phyloP scores from a whole-genome alignment of 2,113 vertebrate species.

The Macrotus californicus region DNA sequence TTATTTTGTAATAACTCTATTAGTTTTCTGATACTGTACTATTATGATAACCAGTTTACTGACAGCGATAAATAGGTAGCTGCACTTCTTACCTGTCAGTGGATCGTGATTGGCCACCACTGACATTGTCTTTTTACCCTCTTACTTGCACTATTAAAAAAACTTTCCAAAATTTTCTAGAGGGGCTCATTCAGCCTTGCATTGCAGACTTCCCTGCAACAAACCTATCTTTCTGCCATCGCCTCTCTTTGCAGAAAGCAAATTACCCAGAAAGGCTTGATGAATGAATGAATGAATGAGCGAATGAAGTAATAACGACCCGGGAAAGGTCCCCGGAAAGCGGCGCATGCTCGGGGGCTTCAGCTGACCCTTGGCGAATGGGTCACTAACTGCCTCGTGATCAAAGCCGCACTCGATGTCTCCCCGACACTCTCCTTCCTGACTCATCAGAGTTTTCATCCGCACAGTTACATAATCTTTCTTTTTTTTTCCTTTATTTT shows the following conservation, averaged over 20 bases:
- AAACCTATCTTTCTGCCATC: neutral
- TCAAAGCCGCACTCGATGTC: neutral
- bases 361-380: neutral
- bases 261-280: slow-evolving; percentile 19
- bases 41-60: neutral
- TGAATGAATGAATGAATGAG: slow-evolving; percentile 36
- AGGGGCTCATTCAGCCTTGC: neutral
- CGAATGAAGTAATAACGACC: neutral
- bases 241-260: neutral
- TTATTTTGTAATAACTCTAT: slow-evolving; percentile 52
- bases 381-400: neutral
- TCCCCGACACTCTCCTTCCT: neutral
- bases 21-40: slow-evolving; percentile 34
- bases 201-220: neutral
- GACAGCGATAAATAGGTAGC: slow-evolving; percentile 12
- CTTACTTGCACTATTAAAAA: slow-evolving; percentile 31
- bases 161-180: neutral
- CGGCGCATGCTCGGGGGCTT: rapidly evolving
- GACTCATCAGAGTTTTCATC: neutral
- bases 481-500: too few species aligned
- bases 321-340: neutral
- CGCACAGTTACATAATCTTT: neutral
- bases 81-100: slow-evolving; percentile 3
- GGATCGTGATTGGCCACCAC: slow-evolving; percentile 15
- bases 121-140: neutral